Conservation (phyloP, 2,797 vertebrate genomes). For the Xenentodon cancila region DNA sequence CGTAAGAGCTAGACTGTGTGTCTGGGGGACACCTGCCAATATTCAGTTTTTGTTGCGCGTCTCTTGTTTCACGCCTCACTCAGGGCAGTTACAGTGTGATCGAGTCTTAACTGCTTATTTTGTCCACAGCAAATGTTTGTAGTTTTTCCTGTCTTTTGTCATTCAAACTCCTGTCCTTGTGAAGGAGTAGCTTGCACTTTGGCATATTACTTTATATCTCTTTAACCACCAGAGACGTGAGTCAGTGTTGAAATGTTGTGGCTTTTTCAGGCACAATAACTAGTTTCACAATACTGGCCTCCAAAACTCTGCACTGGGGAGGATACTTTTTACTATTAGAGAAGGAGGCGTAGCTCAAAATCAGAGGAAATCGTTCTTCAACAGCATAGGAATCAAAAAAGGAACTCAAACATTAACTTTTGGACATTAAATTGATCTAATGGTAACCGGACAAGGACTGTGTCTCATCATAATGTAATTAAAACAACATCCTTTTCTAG, state of each 20-base stretch:
- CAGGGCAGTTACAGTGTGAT: conserved; percentile 8
- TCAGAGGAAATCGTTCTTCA: neutral
- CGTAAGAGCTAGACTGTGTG: conserved; percentile 7
- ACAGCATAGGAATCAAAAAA: no score
- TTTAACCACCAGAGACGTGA: conserved; percentile 5
- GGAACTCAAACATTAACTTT: neutral
- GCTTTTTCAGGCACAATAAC: neutral
- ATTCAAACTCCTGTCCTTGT: conserved; percentile 7
- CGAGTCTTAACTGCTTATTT: conserved; percentile 30
- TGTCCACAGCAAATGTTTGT: conserved; percentile 9
- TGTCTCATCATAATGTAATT: neutral
- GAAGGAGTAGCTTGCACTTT: neutral
- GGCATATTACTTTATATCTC: conserved; percentile 1
- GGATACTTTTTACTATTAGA: neutral
- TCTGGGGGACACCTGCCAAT: neutral
- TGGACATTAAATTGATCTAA: neutral
- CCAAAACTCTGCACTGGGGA: neutral
- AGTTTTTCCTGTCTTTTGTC: neutral
- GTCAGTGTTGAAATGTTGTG: conserved; percentile 3
- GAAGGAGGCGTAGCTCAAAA: neutral
- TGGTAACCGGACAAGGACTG: neutral
- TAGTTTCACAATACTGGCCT: neutral
- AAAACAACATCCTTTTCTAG: neutral
- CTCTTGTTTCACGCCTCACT: conserved; percentile 25
- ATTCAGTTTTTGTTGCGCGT: conserved; percentile 27